Evolutionary conservation across 2,888 invertebrate genomes (phyloP).

Genomic region (Acanthosepion esculentum): DNA sequence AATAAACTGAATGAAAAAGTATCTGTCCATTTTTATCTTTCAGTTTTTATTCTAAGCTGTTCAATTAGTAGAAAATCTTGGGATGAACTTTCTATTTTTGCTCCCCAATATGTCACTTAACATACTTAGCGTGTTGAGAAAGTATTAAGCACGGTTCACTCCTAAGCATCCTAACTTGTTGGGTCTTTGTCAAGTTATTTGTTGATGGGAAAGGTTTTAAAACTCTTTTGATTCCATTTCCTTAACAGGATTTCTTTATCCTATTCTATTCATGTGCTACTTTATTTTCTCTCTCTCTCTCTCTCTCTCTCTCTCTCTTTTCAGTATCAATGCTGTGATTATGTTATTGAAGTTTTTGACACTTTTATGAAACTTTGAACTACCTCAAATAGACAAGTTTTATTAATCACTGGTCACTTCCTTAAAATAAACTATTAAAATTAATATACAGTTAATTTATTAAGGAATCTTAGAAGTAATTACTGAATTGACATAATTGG

Average conservation of each 20-base stretch:
- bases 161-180: not conserved
- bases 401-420: no score
- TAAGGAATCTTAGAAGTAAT: no score
- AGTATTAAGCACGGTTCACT: not conserved
- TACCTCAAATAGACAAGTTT: not conserved
- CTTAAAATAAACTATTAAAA: no score
- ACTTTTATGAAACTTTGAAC: slow-evolving; percentile 10
- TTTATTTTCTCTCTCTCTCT: not conserved
- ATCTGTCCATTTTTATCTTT: not conserved
- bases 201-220: slow-evolving; percentile 22
- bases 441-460: no score
- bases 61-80: slow-evolving; percentile 10
- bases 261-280: not conserved
- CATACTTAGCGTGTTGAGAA: slow-evolving; percentile 33
- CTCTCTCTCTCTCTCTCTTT: not conserved
- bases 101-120: slow-evolving; percentile 20
- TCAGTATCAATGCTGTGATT: not conserved
- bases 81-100: slow-evolving; percentile 1
- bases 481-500: no score
- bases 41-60: not conserved
- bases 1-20: not conserved
- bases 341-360: not conserved
- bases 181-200: slow-evolving; percentile 33
- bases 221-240: slow-evolving; percentile 14
- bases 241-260: not conserved